Evolutionary conservation across 2,113 vertebrate species (phyloP), one percentile per base, ranked within the genome.

Genomic region (Gopherus flavomarginatus): DNA sequence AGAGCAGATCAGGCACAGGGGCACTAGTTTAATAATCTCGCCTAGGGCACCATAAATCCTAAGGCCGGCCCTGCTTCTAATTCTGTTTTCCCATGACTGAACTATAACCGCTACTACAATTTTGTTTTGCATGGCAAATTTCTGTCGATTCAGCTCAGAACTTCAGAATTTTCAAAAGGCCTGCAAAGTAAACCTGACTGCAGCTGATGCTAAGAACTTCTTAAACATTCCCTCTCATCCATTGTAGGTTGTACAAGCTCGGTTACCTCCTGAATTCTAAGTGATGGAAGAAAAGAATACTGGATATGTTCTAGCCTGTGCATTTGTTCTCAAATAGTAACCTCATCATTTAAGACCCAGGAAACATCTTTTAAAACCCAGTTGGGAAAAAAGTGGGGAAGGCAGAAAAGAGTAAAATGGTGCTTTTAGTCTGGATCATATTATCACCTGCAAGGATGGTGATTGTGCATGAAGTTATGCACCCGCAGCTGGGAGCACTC

Each of bases 271-370:
- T 42, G 14, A 1, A 0, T 4, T 11, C 24, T 8, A 24, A 24
- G 53, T 8, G n/a, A n/a, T 44, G 57, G 62, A 85, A 49, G 65
- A 65, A 52, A 52, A 0, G 24, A 24, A 44, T 9, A 5, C 38
- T 42, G 22, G 22, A 24, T 22, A 11, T 42, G 5, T 11, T 75
- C 72, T 75, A 75, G 21, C 69, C 69, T 26, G 27, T 14, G 42
- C 54, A 11, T 16, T 84, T 29, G 11, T 7, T 31, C 42, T 35
- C 27, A 5, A 29, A 47, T 19, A 1, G 1, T 0, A 22, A 35
- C 62, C 38, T 82, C 56, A 1, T 9, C 3, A 0, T 49, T 42
- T 14, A 4, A 0, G 3, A 0, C 44, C 29, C 3, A 0, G 4
- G 4, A n/a, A 10, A 38, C 1, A 1, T 0, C 1, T 56, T 19